Base-by-base conservation (phyloP, 2,888 invertebrate genomes). In the Melolontha melolontha region DNA sequence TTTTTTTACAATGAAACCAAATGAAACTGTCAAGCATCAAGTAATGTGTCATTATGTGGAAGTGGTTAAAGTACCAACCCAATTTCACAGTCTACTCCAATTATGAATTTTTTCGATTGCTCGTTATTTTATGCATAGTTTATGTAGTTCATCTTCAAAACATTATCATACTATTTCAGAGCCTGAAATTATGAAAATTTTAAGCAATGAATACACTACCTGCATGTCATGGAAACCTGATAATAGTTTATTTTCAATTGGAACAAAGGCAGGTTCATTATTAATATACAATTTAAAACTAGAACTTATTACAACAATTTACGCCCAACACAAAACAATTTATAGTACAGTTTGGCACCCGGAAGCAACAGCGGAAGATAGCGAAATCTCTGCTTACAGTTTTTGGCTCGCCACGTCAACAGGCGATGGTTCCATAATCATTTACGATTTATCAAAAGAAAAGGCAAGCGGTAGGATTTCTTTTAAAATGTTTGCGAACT, bases 331-430 rank as follows among this genome's bases (percentile, higher is more conserved):
- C 57, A 91, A 91, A 83, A 80, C 87, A 66, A 85, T 94, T 27
- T 88, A 91, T 76, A 85, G 86, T 64, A 79, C 92, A 1, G 85
- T 84, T 5, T 94, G 93, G 93, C 93, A 94, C 82, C 92, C 93
- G 0, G 83, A 86, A 57, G 87, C 88, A 71, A 90, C 89, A 0
- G 85, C 87, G 0, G 83, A 83, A 22, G 88, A 88, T 44, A 80
- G 82, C 11, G 84, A 83, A 27, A 81, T 85, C 52, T 91, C 91
- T 0, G 82, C 84, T 0, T 86, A 86, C 75, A 83, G 85, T 67
- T 85, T 90, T 80, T 89, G 91, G 81, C 82, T 94, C 40, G 91
- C 92, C 0, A 81, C 87, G 5, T 87, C 89, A 47, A 88, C 88
- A 27, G 86, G 85, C 67, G 84, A 85, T 34, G 75, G 79, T 7